Evolutionary conservation across 2,113 vertebrate genomes (phyloP).

Genomic region (Carlito syrichta): DNA sequence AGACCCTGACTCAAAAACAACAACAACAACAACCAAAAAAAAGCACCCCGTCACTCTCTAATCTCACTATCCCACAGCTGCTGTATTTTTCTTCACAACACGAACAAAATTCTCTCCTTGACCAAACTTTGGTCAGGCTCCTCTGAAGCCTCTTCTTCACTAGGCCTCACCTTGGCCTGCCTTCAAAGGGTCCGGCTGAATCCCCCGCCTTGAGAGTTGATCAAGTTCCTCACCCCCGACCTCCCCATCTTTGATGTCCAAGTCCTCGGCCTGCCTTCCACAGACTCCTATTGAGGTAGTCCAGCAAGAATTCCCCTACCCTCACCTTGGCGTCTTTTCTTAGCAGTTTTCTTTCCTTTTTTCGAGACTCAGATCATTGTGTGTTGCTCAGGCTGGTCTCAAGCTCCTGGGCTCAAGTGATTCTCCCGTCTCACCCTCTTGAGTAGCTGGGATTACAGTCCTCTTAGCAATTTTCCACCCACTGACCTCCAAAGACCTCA

Average conservation of each 20-base stretch:
- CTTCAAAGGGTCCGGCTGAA: not conserved
- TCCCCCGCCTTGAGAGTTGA: not conserved
- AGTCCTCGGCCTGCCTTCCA: not conserved
- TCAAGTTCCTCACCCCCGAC: not conserved
- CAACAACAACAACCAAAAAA: too few species aligned
- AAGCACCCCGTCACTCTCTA: not conserved
- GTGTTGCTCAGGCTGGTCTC: too few species aligned
- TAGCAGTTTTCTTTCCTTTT: not conserved
- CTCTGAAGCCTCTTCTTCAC: not conserved
- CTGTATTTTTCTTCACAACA: not conserved
- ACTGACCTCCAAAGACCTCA: not conserved
- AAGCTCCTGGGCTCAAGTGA: too few species aligned
- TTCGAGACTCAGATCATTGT: too few species aligned
- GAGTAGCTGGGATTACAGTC: too few species aligned
- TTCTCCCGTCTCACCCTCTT: too few species aligned
- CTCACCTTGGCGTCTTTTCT: not conserved
- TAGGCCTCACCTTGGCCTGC: not conserved
- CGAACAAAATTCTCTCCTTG: not conserved
- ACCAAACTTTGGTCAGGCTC: not conserved
- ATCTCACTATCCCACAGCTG: not conserved
- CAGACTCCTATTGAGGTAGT: not conserved
- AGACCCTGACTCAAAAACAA: not conserved
- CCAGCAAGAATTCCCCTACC: not conserved
- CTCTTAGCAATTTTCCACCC: not conserved
- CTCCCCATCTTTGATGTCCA: too few species aligned